Percentiles rank a stretch among this genome's conserved stretches.
These are phyloP conservation scores for Turnix velox DNA, from an alignment of 2,113 vertebrate species.

Conservation along the genomic window DNA sequence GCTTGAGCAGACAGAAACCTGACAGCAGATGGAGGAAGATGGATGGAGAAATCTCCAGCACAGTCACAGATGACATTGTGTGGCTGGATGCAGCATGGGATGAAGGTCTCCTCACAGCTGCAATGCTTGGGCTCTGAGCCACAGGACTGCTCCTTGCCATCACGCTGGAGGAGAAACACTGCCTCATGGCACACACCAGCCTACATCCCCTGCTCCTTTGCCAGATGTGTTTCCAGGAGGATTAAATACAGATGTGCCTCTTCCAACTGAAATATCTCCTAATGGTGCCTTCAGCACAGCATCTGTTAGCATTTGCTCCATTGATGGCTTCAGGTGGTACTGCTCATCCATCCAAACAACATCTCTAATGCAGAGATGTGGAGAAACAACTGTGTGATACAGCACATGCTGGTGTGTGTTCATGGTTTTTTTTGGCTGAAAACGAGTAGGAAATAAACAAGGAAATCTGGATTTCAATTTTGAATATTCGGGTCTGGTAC, in stretches of 20 bases:
- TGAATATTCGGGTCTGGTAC: not conserved
- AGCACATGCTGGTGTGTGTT: not conserved
- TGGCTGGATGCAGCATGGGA: not conserved
- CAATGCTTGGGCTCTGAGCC: not conserved
- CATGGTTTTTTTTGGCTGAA: not conserved
- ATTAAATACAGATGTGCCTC: not conserved
- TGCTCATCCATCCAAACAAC: not conserved
- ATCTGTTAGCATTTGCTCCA: not conserved
- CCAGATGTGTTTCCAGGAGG: not conserved
- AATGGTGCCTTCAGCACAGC: not conserved
- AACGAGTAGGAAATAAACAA: not conserved
- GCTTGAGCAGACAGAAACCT: not conserved
- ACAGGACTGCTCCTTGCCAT: not conserved
- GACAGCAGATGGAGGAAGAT: not conserved
- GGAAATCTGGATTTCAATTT: not conserved
- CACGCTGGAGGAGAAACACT: not conserved
- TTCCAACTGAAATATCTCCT: not conserved
- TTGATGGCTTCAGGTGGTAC: not conserved
- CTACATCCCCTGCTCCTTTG: not conserved
- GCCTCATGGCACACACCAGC: fast-evolving
- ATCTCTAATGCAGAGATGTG: not conserved
- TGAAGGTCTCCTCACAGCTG: not conserved
- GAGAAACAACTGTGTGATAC: not conserved
- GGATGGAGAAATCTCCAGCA: not conserved
- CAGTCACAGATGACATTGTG: no score